These are phyloP conservation scores for Opisthocomus hoazin DNA, from an alignment of 2,113 vertebrate species.

Conservation along the genomic window DNA sequence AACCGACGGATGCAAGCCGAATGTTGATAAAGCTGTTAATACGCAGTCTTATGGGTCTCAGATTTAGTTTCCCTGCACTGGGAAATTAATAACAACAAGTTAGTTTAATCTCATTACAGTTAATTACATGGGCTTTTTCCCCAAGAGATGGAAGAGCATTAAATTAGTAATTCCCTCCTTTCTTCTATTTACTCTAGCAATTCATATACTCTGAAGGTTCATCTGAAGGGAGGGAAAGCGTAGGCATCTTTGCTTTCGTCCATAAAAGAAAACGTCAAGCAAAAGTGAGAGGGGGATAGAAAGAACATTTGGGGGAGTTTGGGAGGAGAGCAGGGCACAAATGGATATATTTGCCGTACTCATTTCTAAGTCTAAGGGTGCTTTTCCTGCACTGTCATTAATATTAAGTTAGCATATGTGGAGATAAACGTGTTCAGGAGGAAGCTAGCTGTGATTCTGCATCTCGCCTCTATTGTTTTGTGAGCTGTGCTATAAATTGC, in stretches of 20 bases:
- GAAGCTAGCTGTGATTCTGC: not conserved
- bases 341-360: not conserved
- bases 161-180: conserved; percentile 61
- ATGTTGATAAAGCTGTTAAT: conserved; percentile 38
- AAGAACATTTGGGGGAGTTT: not conserved
- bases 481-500: not conserved
- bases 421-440: not conserved
- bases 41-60: not conserved
- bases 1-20: not conserved
- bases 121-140: conserved; percentile 70
- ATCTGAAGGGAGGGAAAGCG: conserved; percentile 4
- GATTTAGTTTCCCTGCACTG: conserved; percentile 46
- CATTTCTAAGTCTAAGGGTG: not conserved
- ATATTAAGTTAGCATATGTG: not conserved
- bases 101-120: conserved; percentile 74
- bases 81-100: conserved; percentile 68
- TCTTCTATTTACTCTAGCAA: conserved; percentile 66
- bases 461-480: not conserved
- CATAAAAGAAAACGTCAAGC: conserved; percentile 8
- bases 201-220: conserved; percentile 38
- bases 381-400: not conserved
- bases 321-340: not conserved
- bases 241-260: not conserved
- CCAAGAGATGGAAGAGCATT: conserved; percentile 53
- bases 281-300: not conserved